A percentile compares a stretch with the other conserved stretches of the same genome.
Evolutionary conservation across 2,113 vertebrate species (phyloP).

Genomic region (Furnarius figulus): DNA sequence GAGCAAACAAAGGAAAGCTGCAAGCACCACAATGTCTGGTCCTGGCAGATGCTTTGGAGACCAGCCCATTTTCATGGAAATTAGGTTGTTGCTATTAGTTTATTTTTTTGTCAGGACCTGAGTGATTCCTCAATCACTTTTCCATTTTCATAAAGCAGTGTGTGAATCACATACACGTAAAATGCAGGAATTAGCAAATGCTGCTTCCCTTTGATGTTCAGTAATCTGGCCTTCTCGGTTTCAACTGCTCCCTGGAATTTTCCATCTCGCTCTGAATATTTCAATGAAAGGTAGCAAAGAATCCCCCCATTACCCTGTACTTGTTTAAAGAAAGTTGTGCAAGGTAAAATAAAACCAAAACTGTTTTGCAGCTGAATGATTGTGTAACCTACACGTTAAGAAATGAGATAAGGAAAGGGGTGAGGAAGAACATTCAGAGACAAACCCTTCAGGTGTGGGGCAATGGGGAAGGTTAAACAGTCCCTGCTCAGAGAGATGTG

Average conservation of each 20-base stretch:
- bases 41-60: slow-evolving; percentile 40
- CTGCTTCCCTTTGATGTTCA: not conserved
- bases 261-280: not conserved
- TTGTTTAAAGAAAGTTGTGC: not conserved
- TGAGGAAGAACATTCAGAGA: not conserved
- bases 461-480: not conserved
- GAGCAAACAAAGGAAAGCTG: slow-evolving; percentile 25
- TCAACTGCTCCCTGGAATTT: not conserved
- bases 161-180: not conserved
- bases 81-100: not conserved
- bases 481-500: not conserved
- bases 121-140: not conserved
- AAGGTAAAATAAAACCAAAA: slow-evolving; percentile 13
- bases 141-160: not conserved
- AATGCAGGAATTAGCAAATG: not conserved
- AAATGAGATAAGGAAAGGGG: not conserved
- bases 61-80: slow-evolving; percentile 29
- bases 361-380: not conserved
- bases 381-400: not conserved
- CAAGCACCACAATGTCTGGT: not conserved
- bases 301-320: not conserved
- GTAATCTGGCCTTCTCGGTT: not conserved
- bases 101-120: not conserved
- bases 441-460: not conserved
- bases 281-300: not conserved